Evolutionary conservation across 1,140 invertebrate species (phyloP).

Genomic region (Hyles vespertilio): DNA sequence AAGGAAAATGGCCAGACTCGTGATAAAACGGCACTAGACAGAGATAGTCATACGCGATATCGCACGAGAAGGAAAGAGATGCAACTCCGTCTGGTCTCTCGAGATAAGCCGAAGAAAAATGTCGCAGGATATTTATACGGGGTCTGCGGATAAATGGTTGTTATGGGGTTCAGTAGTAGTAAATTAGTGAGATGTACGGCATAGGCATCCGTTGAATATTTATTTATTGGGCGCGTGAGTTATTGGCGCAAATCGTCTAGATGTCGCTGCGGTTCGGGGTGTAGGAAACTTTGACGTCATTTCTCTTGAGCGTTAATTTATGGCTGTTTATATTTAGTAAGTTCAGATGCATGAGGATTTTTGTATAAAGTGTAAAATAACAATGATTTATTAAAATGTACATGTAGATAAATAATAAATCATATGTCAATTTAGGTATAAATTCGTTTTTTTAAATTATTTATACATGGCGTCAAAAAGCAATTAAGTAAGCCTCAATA

Average conservation of each 20-base stretch:
- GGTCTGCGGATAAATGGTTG: slow-evolving; percentile 63
- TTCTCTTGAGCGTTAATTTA: background rate
- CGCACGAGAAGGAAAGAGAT: slow-evolving; percentile 27
- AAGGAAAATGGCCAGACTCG: slow-evolving; percentile 36
- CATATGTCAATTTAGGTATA: too few relatives aligned
- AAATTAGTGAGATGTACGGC: slow-evolving; percentile 72
- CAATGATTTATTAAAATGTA: too few relatives aligned
- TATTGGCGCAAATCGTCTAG: slow-evolving; percentile 28
- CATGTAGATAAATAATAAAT: too few relatives aligned
- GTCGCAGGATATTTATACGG: slow-evolving; percentile 66
- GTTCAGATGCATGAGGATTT: too few relatives aligned
- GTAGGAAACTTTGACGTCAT: slow-evolving; percentile 9
- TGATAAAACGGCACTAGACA: slow-evolving; percentile 45
- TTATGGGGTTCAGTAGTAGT: slow-evolving; percentile 65
- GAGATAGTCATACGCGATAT: slow-evolving; percentile 25
- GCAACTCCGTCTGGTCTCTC: slow-evolving; percentile 48
- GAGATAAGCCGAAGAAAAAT: slow-evolving; percentile 73
- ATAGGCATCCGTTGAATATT: slow-evolving; percentile 55
- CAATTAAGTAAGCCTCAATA: too few relatives aligned
- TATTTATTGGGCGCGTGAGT: slow-evolving; percentile 54
- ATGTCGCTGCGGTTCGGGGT: slow-evolving; percentile 15
- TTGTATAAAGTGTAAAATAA: too few relatives aligned
- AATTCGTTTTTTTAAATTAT: too few relatives aligned
- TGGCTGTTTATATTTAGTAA: background rate
- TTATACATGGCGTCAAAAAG: too few relatives aligned